Evolutionary conservation across 2,113 vertebrate genomes (phyloP), one percentile per base, ranked within the genome.

Genomic region (Ptyas mucosa): DNA sequence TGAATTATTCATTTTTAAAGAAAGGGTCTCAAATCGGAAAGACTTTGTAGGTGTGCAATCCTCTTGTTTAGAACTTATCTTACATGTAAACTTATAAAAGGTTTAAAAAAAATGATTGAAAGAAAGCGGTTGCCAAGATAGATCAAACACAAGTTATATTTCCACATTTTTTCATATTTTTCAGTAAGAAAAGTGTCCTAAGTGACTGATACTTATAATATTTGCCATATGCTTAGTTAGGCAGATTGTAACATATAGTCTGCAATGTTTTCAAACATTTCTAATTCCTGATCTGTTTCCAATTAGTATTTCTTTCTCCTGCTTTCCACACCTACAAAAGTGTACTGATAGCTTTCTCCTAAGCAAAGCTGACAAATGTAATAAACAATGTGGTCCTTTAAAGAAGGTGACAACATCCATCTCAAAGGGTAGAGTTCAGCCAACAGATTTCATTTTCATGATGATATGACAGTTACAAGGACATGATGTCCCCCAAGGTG

Each of bases 271-370:
- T n/a, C 46, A 93, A 94, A 92, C 53, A 75, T 52, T 53, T 75
- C 23, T 49, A 86, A 86, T 86, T 54, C 21, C 1, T 20, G 23
- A 61, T 61, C 43, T 46, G 6, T 29, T 91, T 85, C 24, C 64
- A 46, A 61, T 43, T 24, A 23, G 88, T 92, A 58, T 57, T 11
- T 61, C 0, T 2, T 43, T 88, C 92, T 93, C 93, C 58, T 81
- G 91, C 14, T n/a, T 93, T 69, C 52, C 94, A 23, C 26, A 21
- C 3, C 92, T 8, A 54, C 85, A 54, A 29, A 61, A 88, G 20
- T 94, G 46, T 43, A 91, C 4, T 12, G 15, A 53, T 58, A 81
- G 29, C 85, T 93, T 94, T 96, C 87, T 90, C 93, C 57, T 90
- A 90, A 94, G 64, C 21, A 10, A 23, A 58, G 91, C 39, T 92